phyloP scores from a whole-genome alignment of 2,888 invertebrate genomes.

The Cantharis lateralis region DNA sequence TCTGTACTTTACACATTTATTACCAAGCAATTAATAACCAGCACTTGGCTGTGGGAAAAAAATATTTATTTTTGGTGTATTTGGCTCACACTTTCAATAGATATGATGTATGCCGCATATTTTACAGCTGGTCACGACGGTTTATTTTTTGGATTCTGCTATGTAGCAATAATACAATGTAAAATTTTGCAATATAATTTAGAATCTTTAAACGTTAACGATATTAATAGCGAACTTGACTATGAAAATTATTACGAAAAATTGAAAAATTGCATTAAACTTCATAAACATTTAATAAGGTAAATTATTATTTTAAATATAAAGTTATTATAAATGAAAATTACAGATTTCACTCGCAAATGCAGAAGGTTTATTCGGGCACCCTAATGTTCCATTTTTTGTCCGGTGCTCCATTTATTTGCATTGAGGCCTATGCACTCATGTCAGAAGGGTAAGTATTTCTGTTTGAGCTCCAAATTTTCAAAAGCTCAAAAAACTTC shows the following conservation, averaged over 20 bases:
- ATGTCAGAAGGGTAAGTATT: neutral
- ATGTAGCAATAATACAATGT: neutral
- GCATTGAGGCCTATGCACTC: neutral
- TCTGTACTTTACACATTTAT: neutral
- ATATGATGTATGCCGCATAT: no score
- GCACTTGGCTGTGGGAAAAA: neutral
- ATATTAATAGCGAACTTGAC: neutral
- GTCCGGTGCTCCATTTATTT: neutral
- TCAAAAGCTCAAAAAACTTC: no score
- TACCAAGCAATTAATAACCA: neutral
- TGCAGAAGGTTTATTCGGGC: neutral
- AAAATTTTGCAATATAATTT: neutral
- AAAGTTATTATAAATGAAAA: neutral
- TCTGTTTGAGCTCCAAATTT: no score
- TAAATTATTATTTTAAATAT: neutral
- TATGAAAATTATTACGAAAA: neutral
- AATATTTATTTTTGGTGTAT: neutral
- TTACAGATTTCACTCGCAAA: neutral
- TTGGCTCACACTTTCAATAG: neutral
- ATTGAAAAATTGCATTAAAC: neutral
- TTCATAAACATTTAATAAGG: neutral
- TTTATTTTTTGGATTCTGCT: neutral
- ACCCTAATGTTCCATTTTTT: neutral
- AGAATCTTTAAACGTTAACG: neutral
- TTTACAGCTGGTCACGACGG: neutral